phyloP scores from a whole-genome alignment of 1,140 invertebrate species.

The Dendroctonus valens region DNA sequence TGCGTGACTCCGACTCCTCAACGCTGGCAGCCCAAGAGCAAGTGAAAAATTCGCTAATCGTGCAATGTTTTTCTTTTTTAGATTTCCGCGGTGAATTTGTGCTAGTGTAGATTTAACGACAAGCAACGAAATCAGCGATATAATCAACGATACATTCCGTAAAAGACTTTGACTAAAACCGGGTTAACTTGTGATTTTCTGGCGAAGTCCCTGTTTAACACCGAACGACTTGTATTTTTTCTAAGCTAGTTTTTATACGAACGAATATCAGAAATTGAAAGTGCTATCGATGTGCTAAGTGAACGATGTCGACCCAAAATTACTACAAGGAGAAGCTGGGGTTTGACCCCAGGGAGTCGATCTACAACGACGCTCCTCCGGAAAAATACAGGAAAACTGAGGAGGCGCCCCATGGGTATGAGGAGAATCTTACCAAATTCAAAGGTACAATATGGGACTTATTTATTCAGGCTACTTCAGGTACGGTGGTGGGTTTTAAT shows the following conservation, averaged over 20 bases:
- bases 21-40: conserved; percentile 12
- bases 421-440: conserved; percentile 87
- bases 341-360: conserved; percentile 79
- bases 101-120: conserved; percentile 5
- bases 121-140: conserved; percentile 18
- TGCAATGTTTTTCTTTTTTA: not conserved
- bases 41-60: not conserved
- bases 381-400: conserved; percentile 46
- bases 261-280: not conserved
- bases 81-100: not conserved
- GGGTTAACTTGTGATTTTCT: conserved; percentile 34
- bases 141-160: conserved; percentile 34
- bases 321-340: conserved; percentile 88
- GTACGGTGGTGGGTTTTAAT: conserved; percentile 50
- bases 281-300: conserved; percentile 25
- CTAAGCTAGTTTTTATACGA: too few species aligned
- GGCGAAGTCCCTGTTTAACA: conserved; percentile 28
- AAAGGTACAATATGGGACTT: conserved; percentile 84
- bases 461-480: conserved; percentile 61
- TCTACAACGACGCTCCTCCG: conserved; percentile 60
- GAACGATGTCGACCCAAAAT: conserved; percentile 76
- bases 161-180: conserved; percentile 13
- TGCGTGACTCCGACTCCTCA: conserved; percentile 1
- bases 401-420: conserved; percentile 70
- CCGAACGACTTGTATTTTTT: not conserved